Base-by-base conservation (phyloP, 92 coral and sea anemone genomes). In the Pocillopora grandis region DNA sequence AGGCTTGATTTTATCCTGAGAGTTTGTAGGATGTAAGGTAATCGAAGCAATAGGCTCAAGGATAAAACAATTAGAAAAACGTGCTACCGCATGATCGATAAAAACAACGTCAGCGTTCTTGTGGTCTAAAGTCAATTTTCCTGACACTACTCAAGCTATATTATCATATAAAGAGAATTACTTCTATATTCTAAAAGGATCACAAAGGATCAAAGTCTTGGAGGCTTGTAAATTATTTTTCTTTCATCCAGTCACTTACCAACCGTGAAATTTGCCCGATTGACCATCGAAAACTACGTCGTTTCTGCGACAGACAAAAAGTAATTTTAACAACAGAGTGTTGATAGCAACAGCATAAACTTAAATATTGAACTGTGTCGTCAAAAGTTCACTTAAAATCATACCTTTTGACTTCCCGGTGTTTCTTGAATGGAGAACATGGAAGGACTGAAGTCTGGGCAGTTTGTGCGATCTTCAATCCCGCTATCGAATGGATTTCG, bases 381-480 rank as follows among this genome's bases (percentile, higher is more conserved):
- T 14, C 68, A 18, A 55, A 11, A 42, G 16, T 67, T 18, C 36
- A 36, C 31, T 16, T 17, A 18, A 42, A 19, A 9, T 71, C 86
- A 18, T 85, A 96, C 99, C 92, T 93, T 95, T 85, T 93, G 91
- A 52, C 94, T 95, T 0, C 82, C 94, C 11, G 99, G 99, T 15
- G 99, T 96, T 72, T 86, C 92, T 85, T 91, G 95, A n/a, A 90
- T 89, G 4, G 76, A 48, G 77, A 97, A 97, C 92, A 97, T 97
- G 21, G 99, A 96, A 71, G 99, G 99, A 73, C 99, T 97, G 59
- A 93, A 92, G 1, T 95, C 95, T 27, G 99, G 99, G 60, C 88
- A 90, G 82, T 97, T 92, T 18, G 87, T 71, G 37, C 93, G 91
- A 13, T 89, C 95, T 79, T 96, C 96, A 3, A 49, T 35, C 58